Evolutionary conservation across 2,797 vertebrate species (phyloP).

Genomic region (Smutsia temminckii): DNA sequence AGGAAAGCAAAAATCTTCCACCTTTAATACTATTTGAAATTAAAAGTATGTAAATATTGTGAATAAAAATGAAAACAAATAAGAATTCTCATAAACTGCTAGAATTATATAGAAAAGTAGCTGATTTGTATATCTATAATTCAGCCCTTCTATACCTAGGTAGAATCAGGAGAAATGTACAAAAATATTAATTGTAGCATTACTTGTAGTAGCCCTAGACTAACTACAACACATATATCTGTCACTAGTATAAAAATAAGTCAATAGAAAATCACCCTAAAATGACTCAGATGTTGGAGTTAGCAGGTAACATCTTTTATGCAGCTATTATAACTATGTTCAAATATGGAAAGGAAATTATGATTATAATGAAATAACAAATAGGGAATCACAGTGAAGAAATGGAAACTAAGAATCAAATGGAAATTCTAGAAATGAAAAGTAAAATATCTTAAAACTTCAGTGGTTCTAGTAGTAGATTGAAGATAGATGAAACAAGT

Average conservation of each 20-base stretch:
- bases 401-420: not conserved
- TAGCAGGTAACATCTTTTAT: not conserved
- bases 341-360: not conserved
- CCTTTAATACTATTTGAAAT: not conserved
- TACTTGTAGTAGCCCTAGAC: not conserved
- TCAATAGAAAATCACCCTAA: not conserved
- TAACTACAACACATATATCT: not conserved
- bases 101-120: not conserved
- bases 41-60: not conserved
- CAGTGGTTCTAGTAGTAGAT: not conserved
- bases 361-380: not conserved
- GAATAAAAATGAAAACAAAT: constrained; percentile 3
- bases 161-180: not conserved
- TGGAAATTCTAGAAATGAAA: not conserved
- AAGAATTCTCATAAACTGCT: not conserved
- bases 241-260: not conserved
- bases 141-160: not conserved
- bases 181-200: not conserved
- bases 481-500: not conserved
- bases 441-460: not conserved
- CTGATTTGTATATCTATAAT: not conserved
- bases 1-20: not conserved
- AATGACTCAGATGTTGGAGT: not conserved
- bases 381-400: not conserved
- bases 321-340: not conserved